A percentile compares a stretch with the other conserved stretches of the same genome.
Evolutionary conservation across 2,888 invertebrate species (phyloP).

Genomic region (Sisyra nigra): DNA sequence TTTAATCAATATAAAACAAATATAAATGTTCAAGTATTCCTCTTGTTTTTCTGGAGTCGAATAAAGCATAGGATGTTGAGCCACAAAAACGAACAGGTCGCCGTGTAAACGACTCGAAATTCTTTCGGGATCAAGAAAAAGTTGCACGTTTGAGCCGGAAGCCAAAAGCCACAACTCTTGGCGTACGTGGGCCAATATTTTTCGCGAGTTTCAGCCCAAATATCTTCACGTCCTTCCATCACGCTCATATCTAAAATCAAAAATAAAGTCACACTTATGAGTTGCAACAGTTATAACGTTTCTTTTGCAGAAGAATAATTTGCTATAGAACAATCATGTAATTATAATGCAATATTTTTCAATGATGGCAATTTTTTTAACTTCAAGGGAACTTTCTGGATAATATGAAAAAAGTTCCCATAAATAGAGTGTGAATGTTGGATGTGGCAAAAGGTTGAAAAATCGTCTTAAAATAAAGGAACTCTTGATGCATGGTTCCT

Average conservation of each 20-base stretch:
- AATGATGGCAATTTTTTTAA: too few relatives aligned
- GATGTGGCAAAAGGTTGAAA: too few relatives aligned
- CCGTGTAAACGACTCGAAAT: conserved; percentile 63
- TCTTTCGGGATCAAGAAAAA: conserved; percentile 56
- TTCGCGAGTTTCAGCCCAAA: conserved; percentile 49
- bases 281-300: neutral
- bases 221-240: conserved; percentile 52
- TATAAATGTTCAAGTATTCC: neutral
- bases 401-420: too few relatives aligned
- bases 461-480: too few relatives aligned
- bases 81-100: conserved; percentile 64
- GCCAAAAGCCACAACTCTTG: conserved; percentile 69
- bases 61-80: conserved; percentile 72
- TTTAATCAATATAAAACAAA: too few relatives aligned
- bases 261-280: conserved; percentile 15
- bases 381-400: too few relatives aligned
- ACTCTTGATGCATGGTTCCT: too few relatives aligned
- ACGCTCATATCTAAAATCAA: conserved; percentile 46
- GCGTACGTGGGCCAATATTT: conserved; percentile 57
- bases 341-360: too few relatives aligned
- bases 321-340: too few relatives aligned
- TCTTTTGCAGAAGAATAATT: too few relatives aligned
- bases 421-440: too few relatives aligned
- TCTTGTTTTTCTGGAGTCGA: conserved; percentile 37
- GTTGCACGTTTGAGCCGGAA: conserved; percentile 66